These are phyloP conservation scores for Agrilus cyanescens DNA, from an alignment of 2,888 invertebrate species.

Conservation along the genomic window DNA sequence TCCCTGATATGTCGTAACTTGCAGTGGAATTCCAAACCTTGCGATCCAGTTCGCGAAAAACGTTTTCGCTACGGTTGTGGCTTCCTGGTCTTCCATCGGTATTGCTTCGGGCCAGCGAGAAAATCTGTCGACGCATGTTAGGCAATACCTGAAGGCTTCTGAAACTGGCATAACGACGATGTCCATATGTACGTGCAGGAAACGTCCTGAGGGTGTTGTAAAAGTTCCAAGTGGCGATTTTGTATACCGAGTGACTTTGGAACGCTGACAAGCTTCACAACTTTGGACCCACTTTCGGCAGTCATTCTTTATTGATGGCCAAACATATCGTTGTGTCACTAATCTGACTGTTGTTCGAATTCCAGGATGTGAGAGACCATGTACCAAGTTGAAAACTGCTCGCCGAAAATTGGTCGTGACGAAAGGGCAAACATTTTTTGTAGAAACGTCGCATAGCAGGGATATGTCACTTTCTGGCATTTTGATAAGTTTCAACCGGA, in stretches of 20 bases:
- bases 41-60: conserved; percentile 22
- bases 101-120: conserved; percentile 24
- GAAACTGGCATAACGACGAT: conserved; percentile 30
- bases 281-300: conserved; percentile 3
- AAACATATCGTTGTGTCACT: too few species aligned
- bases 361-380: too few species aligned
- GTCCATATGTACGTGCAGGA: conserved; percentile 33
- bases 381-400: too few species aligned
- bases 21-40: conserved; percentile 22
- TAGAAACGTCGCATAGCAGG: too few species aligned
- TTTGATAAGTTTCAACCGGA: too few species aligned
- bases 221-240: conserved; percentile 12
- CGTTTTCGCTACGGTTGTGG: conserved; percentile 20
- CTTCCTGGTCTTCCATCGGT: conserved; percentile 23
- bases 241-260: conserved; percentile 24
- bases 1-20: conserved; percentile 25
- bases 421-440: too few species aligned
- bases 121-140: conserved; percentile 26
- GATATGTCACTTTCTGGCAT: too few species aligned
- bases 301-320: too few species aligned
- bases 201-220: conserved; percentile 18
- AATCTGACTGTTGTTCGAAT: too few species aligned
- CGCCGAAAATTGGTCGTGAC: too few species aligned
- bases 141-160: conserved; percentile 21
- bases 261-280: conserved; percentile 21